These are phyloP conservation scores for Campodea augens DNA, from an alignment of 1,140 invertebrate genomes.

Conservation along the genomic window DNA sequence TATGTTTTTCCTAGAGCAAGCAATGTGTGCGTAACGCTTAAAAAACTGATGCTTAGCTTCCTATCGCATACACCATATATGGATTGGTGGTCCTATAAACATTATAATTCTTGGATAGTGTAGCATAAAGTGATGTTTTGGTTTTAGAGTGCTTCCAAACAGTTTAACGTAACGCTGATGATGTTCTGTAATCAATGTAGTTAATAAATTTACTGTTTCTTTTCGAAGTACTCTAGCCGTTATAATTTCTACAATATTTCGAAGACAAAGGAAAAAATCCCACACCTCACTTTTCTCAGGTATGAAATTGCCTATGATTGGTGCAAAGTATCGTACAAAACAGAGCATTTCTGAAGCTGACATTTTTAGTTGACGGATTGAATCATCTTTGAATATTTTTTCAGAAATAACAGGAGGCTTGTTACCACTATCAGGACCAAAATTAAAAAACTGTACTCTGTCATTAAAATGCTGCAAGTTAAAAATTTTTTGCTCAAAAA, in stretches of 20 bases:
- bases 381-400: conserved; percentile 11
- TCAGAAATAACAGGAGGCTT: conserved; percentile 13
- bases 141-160: too few relatives aligned
- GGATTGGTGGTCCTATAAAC: too few relatives aligned
- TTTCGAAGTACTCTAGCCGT: conserved; percentile 6
- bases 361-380: conserved; percentile 13
- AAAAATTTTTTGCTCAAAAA: conserved; percentile 16
- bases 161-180: too few relatives aligned
- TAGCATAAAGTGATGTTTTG: too few relatives aligned
- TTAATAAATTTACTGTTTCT: too few relatives aligned
- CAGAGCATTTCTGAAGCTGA: conserved; percentile 17
- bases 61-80: too few relatives aligned
- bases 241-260: conserved; percentile 15
- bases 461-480: conserved; percentile 14
- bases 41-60: too few relatives aligned
- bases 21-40: too few relatives aligned
- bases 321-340: conserved; percentile 13
- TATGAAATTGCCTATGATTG: conserved; percentile 17
- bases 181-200: too few relatives aligned
- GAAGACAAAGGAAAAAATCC: conserved; percentile 14
- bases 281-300: conserved; percentile 12
- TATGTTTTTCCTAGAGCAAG: too few relatives aligned
- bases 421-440: conserved; percentile 14
- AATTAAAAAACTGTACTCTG: conserved; percentile 10
- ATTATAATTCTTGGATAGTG: too few relatives aligned